These are phyloP conservation scores for Macrobrachium nipponense DNA, from an alignment of 1,140 invertebrate genomes.

Conservation along the genomic window DNA sequence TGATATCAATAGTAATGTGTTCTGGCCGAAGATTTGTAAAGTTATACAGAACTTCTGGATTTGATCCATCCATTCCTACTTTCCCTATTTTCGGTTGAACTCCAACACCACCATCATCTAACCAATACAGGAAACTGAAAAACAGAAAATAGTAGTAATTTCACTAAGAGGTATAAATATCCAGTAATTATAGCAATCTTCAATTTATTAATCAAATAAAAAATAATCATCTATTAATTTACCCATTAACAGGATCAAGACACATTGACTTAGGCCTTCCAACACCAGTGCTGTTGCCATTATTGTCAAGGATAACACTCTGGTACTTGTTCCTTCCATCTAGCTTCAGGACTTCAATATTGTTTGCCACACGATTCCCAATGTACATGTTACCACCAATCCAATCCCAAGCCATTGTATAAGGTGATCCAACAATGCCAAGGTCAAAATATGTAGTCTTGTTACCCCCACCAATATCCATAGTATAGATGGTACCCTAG, in stretches of 20 bases:
- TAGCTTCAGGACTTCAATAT: conserved; percentile 91
- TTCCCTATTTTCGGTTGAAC: conserved; percentile 91
- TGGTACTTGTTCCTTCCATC: conserved; percentile 86
- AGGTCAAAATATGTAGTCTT: conserved; percentile 82
- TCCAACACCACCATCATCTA: conserved; percentile 92
- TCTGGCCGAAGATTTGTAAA: conserved; percentile 75
- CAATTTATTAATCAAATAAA: neutral
- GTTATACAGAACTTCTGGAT: conserved; percentile 64
- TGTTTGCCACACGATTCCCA: conserved; percentile 90
- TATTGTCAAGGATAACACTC: conserved; percentile 90
- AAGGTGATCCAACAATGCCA: conserved; percentile 90
- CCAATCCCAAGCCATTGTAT: conserved; percentile 95
- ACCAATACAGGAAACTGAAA: conserved; percentile 89
- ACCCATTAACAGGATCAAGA: conserved; percentile 91
- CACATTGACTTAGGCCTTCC: conserved; percentile 88
- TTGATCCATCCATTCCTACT: conserved; percentile 93
- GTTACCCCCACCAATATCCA: conserved; percentile 88
- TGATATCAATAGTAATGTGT: conserved; percentile 87
- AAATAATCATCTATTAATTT: conserved; percentile 66
- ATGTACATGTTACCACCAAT: conserved; percentile 94
- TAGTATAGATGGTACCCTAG: conserved; percentile 86
- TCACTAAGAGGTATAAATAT: neutral
- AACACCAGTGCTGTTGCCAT: conserved; percentile 87
- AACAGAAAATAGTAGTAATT: neutral
- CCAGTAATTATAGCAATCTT: neutral